A percentile compares a stretch with the other conserved stretches of the same genome.
phyloP scores from a whole-genome alignment of 2,888 invertebrate genomes.

The Caradrina kadenii region DNA sequence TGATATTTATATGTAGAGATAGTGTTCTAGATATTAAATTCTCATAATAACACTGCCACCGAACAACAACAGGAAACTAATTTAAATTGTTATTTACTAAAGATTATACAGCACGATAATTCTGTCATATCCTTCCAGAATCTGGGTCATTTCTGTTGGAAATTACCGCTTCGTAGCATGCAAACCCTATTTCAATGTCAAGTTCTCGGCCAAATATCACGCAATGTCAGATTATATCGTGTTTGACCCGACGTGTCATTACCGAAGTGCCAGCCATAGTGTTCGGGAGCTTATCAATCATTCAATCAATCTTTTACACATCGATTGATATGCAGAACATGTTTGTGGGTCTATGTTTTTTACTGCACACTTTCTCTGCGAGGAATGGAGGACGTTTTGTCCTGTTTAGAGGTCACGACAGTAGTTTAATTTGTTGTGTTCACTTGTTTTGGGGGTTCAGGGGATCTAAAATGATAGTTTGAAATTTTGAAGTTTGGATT shows the following conservation, averaged over 20 bases:
- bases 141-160: slow-evolving; percentile 52
- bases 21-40: slow-evolving; percentile 1
- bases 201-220: slow-evolving; percentile 63
- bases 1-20: not conserved
- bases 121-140: slow-evolving; percentile 40
- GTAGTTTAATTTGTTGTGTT: slow-evolving; percentile 13
- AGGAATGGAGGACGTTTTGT: slow-evolving; percentile 40
- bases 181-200: slow-evolving; percentile 56
- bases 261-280: slow-evolving; percentile 63
- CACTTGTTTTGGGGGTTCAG: slow-evolving; percentile 2
- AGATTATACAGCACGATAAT: slow-evolving; percentile 37
- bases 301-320: slow-evolving; percentile 69
- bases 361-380: slow-evolving; percentile 62
- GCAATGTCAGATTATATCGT: slow-evolving; percentile 70
- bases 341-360: slow-evolving; percentile 63
- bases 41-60: slow-evolving; percentile 15
- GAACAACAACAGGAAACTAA: slow-evolving; percentile 24
- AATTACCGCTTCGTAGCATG: slow-evolving; percentile 52
- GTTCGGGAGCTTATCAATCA: slow-evolving; percentile 71
- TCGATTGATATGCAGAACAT: slow-evolving; percentile 65
- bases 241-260: slow-evolving; percentile 67
- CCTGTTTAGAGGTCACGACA: slow-evolving; percentile 46
- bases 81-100: slow-evolving; percentile 28
- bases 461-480: not conserved
- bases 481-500: not conserved